phyloP scores from a whole-genome alignment of 92 coral and sea anemone genomes.

The Heliopora coerulea region DNA sequence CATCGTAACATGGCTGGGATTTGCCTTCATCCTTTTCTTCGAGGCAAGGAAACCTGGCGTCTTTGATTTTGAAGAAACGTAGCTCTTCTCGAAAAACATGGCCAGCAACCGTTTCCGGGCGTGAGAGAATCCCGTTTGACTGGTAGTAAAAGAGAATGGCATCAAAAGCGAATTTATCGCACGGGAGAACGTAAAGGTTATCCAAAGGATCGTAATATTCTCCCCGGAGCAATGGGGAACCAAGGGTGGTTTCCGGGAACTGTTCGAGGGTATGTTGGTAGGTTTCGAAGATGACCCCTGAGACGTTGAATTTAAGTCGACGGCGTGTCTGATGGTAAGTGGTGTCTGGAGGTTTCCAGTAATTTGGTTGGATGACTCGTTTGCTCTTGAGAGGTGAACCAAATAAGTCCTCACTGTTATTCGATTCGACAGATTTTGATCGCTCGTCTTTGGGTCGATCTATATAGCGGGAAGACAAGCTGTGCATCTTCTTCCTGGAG shows the following conservation, averaged over 20 bases:
- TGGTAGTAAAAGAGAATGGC: conserved; percentile 90
- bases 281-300: conserved; percentile 83
- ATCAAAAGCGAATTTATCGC: conserved; percentile 82
- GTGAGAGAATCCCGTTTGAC: conserved; percentile 80
- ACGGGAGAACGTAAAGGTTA: conserved; percentile 71
- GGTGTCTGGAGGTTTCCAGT: conserved; percentile 38
- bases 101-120: conserved; percentile 78
- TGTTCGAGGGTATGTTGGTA: conserved; percentile 69
- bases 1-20: background rate
- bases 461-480: background rate
- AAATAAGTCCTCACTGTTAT: conserved; percentile 12
- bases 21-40: conserved; percentile 6
- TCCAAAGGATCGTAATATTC: conserved; percentile 59
- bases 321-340: background rate
- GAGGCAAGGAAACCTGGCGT: conserved; percentile 28
- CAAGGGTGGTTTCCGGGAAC: conserved; percentile 86
- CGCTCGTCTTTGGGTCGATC: too few species aligned
- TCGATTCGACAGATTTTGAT: background rate
- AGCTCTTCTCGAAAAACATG: conserved; percentile 79
- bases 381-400: conserved; percentile 16
- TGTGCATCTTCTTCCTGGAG: too few species aligned
- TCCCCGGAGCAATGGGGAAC: conserved; percentile 61
- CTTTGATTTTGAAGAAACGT: conserved; percentile 67
- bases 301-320: conserved; percentile 50
- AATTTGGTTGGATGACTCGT: conserved; percentile 33